A percentile compares a stretch with the other conserved stretches of the same genome.
Evolutionary conservation across 2,888 invertebrate species (phyloP).

Genomic region (Heliothis peltigera): DNA sequence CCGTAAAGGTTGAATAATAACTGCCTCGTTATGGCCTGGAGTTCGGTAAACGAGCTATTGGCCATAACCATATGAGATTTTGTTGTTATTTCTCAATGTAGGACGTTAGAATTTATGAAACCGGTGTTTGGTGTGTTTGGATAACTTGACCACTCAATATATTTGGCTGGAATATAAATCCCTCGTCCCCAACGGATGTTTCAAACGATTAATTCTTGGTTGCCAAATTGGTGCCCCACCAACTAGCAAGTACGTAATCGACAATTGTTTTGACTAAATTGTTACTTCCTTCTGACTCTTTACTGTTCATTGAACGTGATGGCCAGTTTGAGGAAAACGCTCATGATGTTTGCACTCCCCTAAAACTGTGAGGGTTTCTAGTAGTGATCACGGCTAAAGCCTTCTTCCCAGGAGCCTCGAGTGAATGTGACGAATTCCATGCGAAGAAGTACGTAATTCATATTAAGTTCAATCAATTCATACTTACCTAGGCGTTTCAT

Average conservation of each 20-base stretch:
- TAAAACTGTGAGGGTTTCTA: background rate
- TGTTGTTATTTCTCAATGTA: constrained; percentile 47
- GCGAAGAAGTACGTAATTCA: constrained; percentile 18
- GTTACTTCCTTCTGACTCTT: constrained; percentile 57
- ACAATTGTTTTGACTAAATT: constrained; percentile 69
- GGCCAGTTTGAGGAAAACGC: constrained; percentile 5
- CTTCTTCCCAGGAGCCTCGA: background rate
- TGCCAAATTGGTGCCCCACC: constrained; percentile 65
- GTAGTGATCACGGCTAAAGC: background rate
- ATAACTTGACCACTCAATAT: constrained; percentile 12
- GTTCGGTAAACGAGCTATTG: constrained; percentile 50
- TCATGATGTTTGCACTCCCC: background rate
- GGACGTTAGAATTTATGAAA: constrained; percentile 30
- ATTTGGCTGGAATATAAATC: constrained; percentile 19
- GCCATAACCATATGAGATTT: constrained; percentile 31
- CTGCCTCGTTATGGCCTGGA: constrained; percentile 36
- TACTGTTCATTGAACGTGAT: constrained; percentile 11
- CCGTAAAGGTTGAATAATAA: constrained; percentile 52
- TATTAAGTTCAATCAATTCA: constrained; percentile 7
- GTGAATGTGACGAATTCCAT: constrained; percentile 15
- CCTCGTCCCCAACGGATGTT: constrained; percentile 40
- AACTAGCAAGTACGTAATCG: constrained; percentile 66
- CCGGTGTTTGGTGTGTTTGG: constrained; percentile 20
- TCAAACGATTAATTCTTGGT: constrained; percentile 49
- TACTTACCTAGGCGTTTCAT: constrained; percentile 28